Base-by-base conservation (phyloP, 2,797 vertebrate species). In the Helarctos malayanus region DNA sequence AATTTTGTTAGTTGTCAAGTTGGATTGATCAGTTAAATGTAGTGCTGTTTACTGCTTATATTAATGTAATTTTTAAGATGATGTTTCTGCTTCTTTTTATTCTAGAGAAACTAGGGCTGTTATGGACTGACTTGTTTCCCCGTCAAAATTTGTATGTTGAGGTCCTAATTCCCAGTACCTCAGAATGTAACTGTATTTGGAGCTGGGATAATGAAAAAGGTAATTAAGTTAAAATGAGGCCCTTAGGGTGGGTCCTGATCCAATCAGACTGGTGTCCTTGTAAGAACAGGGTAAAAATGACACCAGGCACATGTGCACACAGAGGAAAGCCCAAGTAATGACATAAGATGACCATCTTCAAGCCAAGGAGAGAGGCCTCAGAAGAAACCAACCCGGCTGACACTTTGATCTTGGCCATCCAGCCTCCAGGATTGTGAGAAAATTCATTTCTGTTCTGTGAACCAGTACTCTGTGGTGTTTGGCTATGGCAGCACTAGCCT, bases 241-340 rank as follows among this genome's bases (percentile, higher is more conserved):
- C 29, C 2, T 83, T 14, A 19, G 1, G 4, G 7, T 91, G 14
- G 1, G 3, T 5, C n/a, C 32, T 69, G 45, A 76, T 41, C 27
- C 23, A 83, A 59, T 86, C 7, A 75, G 15, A 25, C 10, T 35
- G 3, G 11, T 65, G 19, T 54, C 5, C 3, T 41, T 23, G 19
- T 2, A 71, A 8, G 3, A 93, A 35, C 2, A 69, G 6, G 7
- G 13, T 25, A 41, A 54, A 73, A 65, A 29, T 25, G 38, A 63
- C 10, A 38, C 1, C 1, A 38, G 19, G 5, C 4, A 1, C 41
- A 19, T 19, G 6, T 2, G 63, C 23, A 59, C 45, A 45, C 7
- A 38, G 8, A 71, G 8, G 32, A 45, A 79, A 57, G 29, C 8
- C n/a, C 9, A 16, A 5, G 12, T 2, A 32, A 63, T 14, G 19